Evolutionary conservation across 2,888 invertebrate species (phyloP), one percentile per base, ranked within the genome.

Genomic region (Andrena bicolor): DNA sequence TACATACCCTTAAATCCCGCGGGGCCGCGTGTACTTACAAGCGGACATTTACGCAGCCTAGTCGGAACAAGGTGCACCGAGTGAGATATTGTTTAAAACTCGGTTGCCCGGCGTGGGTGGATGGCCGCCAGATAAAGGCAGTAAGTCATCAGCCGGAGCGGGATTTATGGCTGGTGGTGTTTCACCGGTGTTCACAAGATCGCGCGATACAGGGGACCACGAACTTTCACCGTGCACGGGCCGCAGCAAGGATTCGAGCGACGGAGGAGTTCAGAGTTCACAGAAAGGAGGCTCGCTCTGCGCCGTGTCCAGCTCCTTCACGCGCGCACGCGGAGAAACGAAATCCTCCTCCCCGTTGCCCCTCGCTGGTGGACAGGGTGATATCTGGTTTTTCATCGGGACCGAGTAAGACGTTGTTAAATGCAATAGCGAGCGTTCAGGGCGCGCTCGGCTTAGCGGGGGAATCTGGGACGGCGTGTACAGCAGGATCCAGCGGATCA

Each of bases 81-180:
- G 76, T 80, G 83, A 84, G 84, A 84, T 76, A 84, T 84, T 80
- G 84, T 84, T 83, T 74, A 68, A 83, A 83, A 80, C 60, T 72
- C 83, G 77, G 82, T 23, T 78, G 74, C 32, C 28, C 72, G 53
- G 76, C 63, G 83, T 80, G 80, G 84, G 83, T 64, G 84, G 83
- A 83, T 83, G 71, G 82, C 66, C 63, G 61, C 20, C 26, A 63
- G 84, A 83, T 83, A 84, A 76, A 71, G 63, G 60, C 76, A 64
- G 76, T 82, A 82, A 85, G 76, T 85, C 84, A 84, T 73, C 82
- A 56, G 76, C 65, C 32, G 48, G 20, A 26, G 23, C 64, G 60
- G 58, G 69, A 82, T 85, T 85, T 79, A 82, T 72, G 61, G 51
- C 28, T 20, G 72, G 73, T 41, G 75, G 70, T 81, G 72, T 81